Evolutionary conservation across 1,140 invertebrate species (phyloP).

Genomic region (Drosophila arizonae): DNA sequence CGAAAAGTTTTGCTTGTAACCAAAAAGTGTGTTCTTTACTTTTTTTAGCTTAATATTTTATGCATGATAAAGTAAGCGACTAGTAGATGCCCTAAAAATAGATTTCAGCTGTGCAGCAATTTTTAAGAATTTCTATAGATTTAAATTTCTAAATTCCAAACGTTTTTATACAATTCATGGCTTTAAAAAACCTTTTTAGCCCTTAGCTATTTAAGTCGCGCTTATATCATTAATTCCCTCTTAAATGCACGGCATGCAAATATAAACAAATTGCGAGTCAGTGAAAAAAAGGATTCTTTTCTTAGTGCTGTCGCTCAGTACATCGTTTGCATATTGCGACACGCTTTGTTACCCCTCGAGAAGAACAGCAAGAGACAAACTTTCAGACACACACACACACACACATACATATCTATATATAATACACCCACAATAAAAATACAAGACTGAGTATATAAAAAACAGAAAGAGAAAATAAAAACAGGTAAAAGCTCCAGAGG

Average conservation of each 20-base stretch:
- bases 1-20: constrained; percentile 13
- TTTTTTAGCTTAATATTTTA: neutral
- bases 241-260: constrained; percentile 4
- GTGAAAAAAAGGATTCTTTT: constrained; percentile 14
- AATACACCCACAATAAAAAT: neutral
- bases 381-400: constrained; percentile 3
- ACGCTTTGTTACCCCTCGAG: constrained; percentile 40
- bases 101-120: too few species aligned
- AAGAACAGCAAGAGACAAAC: neutral
- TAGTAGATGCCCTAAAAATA: neutral
- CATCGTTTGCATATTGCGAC: constrained; percentile 42
- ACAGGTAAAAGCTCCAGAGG: constrained; percentile 56
- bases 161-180: neutral
- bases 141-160: too few species aligned
- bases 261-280: constrained; percentile 7
- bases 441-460: neutral
- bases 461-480: neutral
- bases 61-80: neutral
- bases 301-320: constrained; percentile 11
- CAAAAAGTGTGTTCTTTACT: neutral
- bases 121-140: neutral
- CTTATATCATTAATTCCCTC: neutral
- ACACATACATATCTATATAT: neutral
- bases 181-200: neutral
- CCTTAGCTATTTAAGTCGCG: neutral